Evolutionary conservation across 2,113 vertebrate species (phyloP), one percentile per base, ranked within the genome.

Genomic region (Rhegmatorhina hoffmannsi): DNA sequence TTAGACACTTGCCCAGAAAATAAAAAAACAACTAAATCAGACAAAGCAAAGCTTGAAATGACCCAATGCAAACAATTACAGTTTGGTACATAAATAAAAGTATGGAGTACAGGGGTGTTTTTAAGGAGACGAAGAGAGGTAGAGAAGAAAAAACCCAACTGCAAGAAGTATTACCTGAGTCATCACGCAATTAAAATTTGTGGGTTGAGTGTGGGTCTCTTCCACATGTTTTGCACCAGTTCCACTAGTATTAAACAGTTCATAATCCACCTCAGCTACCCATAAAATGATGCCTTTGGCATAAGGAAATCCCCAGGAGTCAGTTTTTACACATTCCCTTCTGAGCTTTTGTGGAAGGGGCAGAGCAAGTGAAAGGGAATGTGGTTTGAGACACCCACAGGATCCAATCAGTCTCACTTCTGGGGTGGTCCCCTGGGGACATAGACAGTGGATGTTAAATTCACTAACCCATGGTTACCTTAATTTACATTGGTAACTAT

Each of bases 141-240:
- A 23, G 6, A 75, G 16, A 25, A 74, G 60, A 73, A 92, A 80
- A 93, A 33, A 1, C 3, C n/a, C 44, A 36, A 63, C 24, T 76
- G 49, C 21, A 62, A 67, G 69, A 44, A 75, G 24, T 10, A 40
- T 52, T 75, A 68, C 60, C 56, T 87, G 76, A 95, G 44, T 91
- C 83, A 96, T 81, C 64, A n/a, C 7, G 43, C 36, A 91, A 49
- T 92, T 94, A 81, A 92, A 84, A 19, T 31, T 44, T 95, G 73
- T 78, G 47, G 86, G 80, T 40, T 89, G 79, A 93, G 36, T 52
- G 31, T 90, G 92, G 68, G 52, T 90, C 43, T 81, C 21, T 87
- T 93, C 72, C 89, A 91, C 40, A 17, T 77, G 25, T 50, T 92
- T 90, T 94, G 31, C 67, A 91, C 15, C 34, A 55, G 56, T 60